phyloP scores from a whole-genome alignment of 1,140 invertebrate species.

The Carposina sasakii region DNA sequence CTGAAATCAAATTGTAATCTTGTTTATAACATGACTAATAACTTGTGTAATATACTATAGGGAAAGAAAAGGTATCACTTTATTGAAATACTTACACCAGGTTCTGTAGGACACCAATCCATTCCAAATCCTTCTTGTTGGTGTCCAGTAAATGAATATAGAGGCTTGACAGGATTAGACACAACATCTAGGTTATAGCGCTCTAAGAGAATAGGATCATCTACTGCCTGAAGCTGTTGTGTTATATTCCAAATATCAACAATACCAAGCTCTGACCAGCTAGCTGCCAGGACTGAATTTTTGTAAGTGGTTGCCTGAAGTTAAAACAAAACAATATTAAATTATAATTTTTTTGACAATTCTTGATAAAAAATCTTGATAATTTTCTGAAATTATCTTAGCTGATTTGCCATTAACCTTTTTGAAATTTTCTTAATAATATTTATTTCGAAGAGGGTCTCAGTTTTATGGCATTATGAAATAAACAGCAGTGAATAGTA shows the following conservation, averaged over 20 bases:
- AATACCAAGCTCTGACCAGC: conserved; percentile 93
- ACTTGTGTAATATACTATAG: too few species aligned
- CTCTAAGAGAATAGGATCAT: conserved; percentile 77
- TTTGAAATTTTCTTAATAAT: too few species aligned
- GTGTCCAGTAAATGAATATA: conserved; percentile 94
- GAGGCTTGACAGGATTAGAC: conserved; percentile 75
- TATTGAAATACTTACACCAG: conserved; percentile 82
- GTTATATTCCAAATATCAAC: conserved; percentile 95
- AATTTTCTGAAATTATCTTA: too few species aligned
- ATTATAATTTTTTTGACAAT: too few species aligned
- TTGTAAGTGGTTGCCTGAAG: conserved; percentile 72
- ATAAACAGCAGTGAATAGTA: too few species aligned
- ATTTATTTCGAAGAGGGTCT: too few species aligned
- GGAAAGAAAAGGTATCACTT: too few species aligned
- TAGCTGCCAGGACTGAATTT: conserved; percentile 82
- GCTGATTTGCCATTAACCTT: too few species aligned
- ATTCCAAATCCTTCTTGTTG: conserved; percentile 94
- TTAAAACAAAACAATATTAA: conserved; percentile 24
- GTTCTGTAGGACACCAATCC: conserved; percentile 89
- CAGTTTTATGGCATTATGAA: too few species aligned
- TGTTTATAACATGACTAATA: too few species aligned
- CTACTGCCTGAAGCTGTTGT: conserved; percentile 83
- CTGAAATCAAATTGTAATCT: conserved; percentile 73
- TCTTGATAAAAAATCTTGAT: too few species aligned
- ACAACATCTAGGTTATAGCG: conserved; percentile 76